These are phyloP conservation scores for Oscheius sp. DNA, from an alignment of 1,140 invertebrate genomes.

Conservation along the genomic window DNA sequence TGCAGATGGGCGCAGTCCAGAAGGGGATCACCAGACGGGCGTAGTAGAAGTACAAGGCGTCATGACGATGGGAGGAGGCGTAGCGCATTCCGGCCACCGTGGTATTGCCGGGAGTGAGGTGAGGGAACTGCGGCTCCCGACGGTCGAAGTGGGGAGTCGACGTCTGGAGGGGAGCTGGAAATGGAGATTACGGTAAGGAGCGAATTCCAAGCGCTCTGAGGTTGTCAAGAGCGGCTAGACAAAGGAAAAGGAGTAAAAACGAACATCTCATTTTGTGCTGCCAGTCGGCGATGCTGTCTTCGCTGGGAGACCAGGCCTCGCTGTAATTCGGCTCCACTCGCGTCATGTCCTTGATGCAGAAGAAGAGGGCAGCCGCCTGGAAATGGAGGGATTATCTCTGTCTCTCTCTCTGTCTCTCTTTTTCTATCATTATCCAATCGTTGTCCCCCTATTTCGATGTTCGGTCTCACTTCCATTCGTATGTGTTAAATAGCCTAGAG, in stretches of 20 bases:
- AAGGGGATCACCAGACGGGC: constrained; percentile 50
- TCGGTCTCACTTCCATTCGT: too few species aligned
- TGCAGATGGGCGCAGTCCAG: constrained; percentile 45
- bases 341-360: background rate
- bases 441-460: too few species aligned
- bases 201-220: too few species aligned
- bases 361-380: background rate
- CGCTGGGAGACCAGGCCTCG: constrained; percentile 21
- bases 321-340: background rate
- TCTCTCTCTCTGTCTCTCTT: too few species aligned
- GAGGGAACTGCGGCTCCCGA: background rate
- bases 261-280: constrained; percentile 27
- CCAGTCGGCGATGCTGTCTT: constrained; percentile 33
- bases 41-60: constrained; percentile 74
- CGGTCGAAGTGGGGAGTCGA: constrained; percentile 22
- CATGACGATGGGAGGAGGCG: constrained; percentile 81
- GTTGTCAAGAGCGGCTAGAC: too few species aligned
- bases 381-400: too few species aligned
- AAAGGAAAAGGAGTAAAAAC: background rate
- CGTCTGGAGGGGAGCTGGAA: constrained; percentile 15
- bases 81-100: constrained; percentile 46
- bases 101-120: constrained; percentile 6
- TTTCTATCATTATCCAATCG: too few species aligned
- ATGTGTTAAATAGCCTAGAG: too few species aligned
- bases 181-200: background rate